Evolutionary conservation across 2,113 vertebrate species (phyloP), one percentile per base, ranked within the genome.

Genomic region (Isurus oxyrinchus): DNA sequence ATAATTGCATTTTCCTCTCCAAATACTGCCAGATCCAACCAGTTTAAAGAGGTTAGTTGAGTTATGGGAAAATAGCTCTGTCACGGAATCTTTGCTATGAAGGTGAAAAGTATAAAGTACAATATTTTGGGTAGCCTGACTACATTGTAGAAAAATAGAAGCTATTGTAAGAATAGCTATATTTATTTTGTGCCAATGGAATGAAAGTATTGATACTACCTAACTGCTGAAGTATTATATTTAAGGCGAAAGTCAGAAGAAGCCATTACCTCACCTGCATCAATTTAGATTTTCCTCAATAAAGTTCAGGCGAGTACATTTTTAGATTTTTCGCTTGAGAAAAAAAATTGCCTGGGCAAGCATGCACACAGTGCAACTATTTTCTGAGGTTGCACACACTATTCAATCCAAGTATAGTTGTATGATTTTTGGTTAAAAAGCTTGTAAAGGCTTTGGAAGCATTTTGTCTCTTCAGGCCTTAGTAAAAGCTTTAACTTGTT

Each of bases 61-160:
- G n/a, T 67, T 72, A 35, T 55, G 94, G 94, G 66, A 69, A 95
- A 95, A 94, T 94, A 72, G 94, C 8, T 95, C 40, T 76, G 94
- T 95, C 94, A 95, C 94, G 2, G 44, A 95, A 72, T 95, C 44
- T 94, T 67, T 69, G 40, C 67, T 31, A 5, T 40, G 90, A 66
- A 95, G 94, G 94, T 95, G 25, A 95, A 95, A 95, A 95, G 25
- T 72, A 59, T 8, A 86, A 86, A 40, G n/a, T 94, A 5, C 21
- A 6, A 4, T 67, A 63, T 67, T 94, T 49, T 67, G 61, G n/a
- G 63, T 94, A 40, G 59, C 6, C 16, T 44, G 61, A 67, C 19
- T 53, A 27, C 23, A 72, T 95, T 76, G 40, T 91, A 19, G 55
- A 91, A 90, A 53, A 90, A 88, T 55, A 57, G 53, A 55, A 44